Conservation (phyloP, 1,140 invertebrate species). For the Holcopasites calliopsidis region DNA sequence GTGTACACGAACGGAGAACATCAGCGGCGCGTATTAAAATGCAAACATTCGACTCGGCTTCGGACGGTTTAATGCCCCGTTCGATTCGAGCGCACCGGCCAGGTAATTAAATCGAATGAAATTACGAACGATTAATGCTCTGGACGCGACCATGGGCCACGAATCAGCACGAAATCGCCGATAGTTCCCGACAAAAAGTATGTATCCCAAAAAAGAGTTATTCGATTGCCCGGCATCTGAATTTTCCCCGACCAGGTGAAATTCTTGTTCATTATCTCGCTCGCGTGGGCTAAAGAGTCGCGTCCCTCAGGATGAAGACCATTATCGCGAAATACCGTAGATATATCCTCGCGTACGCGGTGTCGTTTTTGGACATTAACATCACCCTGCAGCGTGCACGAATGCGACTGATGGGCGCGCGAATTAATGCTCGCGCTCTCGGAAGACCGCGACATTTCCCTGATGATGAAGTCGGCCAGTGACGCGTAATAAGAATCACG, state of each 20-base stretch:
- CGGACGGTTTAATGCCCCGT: constrained; percentile 68
- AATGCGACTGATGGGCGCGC: constrained; percentile 47
- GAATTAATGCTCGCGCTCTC: constrained; percentile 72
- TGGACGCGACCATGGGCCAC: constrained; percentile 56
- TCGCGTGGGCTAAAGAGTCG: constrained; percentile 26
- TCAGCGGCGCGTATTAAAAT: constrained; percentile 69
- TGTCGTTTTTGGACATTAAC: constrained; percentile 60
- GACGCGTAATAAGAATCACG: constrained; percentile 78
- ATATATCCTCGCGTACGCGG: constrained; percentile 56
- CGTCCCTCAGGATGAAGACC: constrained; percentile 16
- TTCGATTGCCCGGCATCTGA: constrained; percentile 27
- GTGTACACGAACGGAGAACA: constrained; percentile 52
- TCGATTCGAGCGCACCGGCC: constrained; percentile 61
- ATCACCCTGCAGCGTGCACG: constrained; percentile 38
- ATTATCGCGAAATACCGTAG: constrained; percentile 64
- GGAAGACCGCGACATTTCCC: constrained; percentile 71
- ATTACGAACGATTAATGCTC: constrained; percentile 73
- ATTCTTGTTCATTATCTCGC: background rate
- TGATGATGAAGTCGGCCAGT: constrained; percentile 78
- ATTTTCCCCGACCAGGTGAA: background rate
- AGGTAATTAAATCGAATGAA: constrained; percentile 75
- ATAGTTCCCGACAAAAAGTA: constrained; percentile 52
- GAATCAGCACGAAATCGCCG: constrained; percentile 52
- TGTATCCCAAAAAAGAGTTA: constrained; percentile 37
- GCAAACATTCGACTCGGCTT: constrained; percentile 65